Evolutionary conservation across 2,888 invertebrate species (phyloP), one percentile per base, ranked within the genome.

Genomic region (Xiphydria camelus): DNA sequence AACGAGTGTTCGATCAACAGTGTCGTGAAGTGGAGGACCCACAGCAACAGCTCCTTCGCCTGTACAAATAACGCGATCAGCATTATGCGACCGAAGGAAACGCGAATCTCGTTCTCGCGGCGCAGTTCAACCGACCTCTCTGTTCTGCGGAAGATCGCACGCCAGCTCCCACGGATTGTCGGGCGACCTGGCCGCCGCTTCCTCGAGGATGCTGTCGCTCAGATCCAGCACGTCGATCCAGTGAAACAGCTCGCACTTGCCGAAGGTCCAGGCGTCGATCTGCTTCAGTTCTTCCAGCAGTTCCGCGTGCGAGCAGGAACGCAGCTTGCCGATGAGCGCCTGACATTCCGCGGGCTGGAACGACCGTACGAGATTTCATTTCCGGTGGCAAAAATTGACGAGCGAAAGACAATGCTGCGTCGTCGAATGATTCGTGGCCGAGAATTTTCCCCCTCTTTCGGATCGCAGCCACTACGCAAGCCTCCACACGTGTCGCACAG

Each of bases 1-100:
- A 91, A 91, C 57, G 90, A 91, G 76, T 92, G 91, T 74, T 92
- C 91, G 63, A 92, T 90, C 40, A 92, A 79, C 53, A 91, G 76
- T 0, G 91, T 88, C 33, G 91, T 91, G 70, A 92, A 91, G 66
- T 88, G 86, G 22, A 92, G 80, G 44, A 89, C 86, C 78, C 85
- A 84, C 54, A 89, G 78, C 53, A 90, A 76, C 57, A 90, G 76
- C 59, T 84, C 84, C 69, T 87, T 86, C 62, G 85, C 83, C 88
- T 89, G 64, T 22, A 14, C 32, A 33, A 40, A 18, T 18, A 6
- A 15, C 4, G 3, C n/a, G n/a, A n/a, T n/a, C n/a, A n/a, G n/a
- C n/a, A n/a, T n/a, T n/a, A n/a, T n/a, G n/a, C n/a, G n/a, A n/a
- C n/a, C n/a, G n/a, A n/a, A n/a, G n/a, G n/a, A n/a, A n/a, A n/a